Evolutionary conservation across 2,797 vertebrate genomes (phyloP).

Genomic region (Sorex maritimensis): DNA sequence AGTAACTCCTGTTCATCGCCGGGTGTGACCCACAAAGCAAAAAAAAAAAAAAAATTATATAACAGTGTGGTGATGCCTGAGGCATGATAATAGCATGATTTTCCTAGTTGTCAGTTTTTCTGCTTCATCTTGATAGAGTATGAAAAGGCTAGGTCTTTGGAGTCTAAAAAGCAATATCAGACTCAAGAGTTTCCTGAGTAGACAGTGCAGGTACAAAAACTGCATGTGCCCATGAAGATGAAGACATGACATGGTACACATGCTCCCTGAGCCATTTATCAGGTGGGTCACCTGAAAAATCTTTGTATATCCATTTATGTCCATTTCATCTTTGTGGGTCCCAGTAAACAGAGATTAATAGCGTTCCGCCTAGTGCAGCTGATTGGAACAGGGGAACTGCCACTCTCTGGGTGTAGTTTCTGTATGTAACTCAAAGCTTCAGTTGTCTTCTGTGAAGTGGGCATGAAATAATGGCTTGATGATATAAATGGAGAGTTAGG

Average conservation of each 20-base stretch:
- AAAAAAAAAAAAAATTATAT: too few species aligned
- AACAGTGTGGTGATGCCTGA: neutral
- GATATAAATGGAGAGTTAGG: neutral
- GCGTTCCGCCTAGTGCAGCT: fast-evolving
- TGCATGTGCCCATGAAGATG: neutral
- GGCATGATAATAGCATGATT: neutral
- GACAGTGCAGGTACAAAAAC: neutral
- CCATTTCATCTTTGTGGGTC: neutral
- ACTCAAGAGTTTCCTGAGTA: neutral
- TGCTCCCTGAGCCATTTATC: constrained; percentile 14
- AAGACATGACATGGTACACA: neutral
- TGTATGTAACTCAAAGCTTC: neutral
- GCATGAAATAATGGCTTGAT: neutral
- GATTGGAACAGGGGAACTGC: neutral
- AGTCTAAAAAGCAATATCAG: constrained; percentile 5
- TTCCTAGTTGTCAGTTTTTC: neutral
- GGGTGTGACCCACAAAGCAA: too few species aligned
- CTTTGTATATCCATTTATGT: neutral
- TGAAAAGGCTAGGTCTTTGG: neutral
- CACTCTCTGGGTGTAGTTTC: neutral
- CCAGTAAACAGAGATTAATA: neutral
- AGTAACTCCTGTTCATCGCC: too few species aligned
- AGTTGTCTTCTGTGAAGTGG: constrained; percentile 35
- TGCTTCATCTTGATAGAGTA: neutral
- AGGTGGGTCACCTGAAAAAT: neutral